Evolutionary conservation across 2,888 invertebrate genomes (phyloP).

Genomic region (Parnassius apollo): DNA sequence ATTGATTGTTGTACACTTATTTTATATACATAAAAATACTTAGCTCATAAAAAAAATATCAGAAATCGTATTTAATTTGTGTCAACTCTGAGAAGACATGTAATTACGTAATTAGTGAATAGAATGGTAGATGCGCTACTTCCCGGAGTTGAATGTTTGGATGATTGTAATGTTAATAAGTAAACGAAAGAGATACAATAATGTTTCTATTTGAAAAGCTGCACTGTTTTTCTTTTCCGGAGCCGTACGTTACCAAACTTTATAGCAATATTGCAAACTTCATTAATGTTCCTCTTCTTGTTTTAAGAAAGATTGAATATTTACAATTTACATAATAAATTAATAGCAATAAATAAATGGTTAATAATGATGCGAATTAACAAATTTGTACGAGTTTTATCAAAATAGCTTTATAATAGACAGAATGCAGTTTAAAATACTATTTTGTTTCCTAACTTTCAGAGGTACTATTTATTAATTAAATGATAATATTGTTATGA

Average conservation of each 20-base stretch:
- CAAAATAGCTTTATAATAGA: constrained; percentile 80
- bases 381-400: constrained; percentile 80
- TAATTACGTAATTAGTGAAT: constrained; percentile 67
- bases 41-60: neutral
- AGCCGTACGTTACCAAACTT: constrained; percentile 75
- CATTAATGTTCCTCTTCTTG: constrained; percentile 81
- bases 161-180: constrained; percentile 25
- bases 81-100: constrained; percentile 40
- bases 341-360: constrained; percentile 78
- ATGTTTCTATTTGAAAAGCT: constrained; percentile 60
- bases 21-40: too few relatives aligned
- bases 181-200: constrained; percentile 36
- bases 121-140: constrained; percentile 80
- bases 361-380: constrained; percentile 71
- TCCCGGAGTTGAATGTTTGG: constrained; percentile 59
- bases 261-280: constrained; percentile 77
- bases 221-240: constrained; percentile 73
- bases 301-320: constrained; percentile 81
- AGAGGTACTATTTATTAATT: constrained; percentile 83
- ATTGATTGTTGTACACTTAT: constrained; percentile 34
- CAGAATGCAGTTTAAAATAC: constrained; percentile 71
- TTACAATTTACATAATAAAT: constrained; percentile 77
- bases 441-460: constrained; percentile 82
- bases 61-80: constrained; percentile 34
- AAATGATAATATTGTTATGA: constrained; percentile 80